Evolutionary conservation across 2,797 vertebrate species (phyloP).

Genomic region (Erethizon dorsatum): DNA sequence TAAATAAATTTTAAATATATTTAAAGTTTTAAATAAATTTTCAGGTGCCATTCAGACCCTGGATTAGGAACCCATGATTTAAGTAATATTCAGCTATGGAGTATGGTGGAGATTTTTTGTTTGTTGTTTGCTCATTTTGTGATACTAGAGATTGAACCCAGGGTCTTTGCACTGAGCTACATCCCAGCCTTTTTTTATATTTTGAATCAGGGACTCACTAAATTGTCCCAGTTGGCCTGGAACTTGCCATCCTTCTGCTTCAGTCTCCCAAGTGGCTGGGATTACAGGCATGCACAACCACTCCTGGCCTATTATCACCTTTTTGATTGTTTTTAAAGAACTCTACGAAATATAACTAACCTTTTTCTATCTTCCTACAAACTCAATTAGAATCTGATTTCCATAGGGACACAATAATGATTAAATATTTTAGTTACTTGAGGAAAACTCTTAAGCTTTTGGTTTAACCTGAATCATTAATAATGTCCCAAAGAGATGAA

Average conservation of each 20-base stretch:
- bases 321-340: conserved; percentile 40
- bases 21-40: conserved; percentile 12
- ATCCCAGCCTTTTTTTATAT: not conserved
- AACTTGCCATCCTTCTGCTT: not conserved
- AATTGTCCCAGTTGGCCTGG: not conserved
- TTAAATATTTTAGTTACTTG: conserved; percentile 58
- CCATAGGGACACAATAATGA: not conserved
- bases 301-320: not conserved
- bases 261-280: not conserved
- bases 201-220: not conserved
- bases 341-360: not conserved
- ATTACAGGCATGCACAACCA: not conserved
- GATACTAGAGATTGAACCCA: not conserved
- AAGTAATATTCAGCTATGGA: not conserved
- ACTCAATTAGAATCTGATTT: conserved; percentile 60
- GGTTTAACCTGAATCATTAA: conserved; percentile 33
- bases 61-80: conserved; percentile 13
- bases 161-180: not conserved
- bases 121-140: not conserved
- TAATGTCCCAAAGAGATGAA: not conserved
- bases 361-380: conserved; percentile 27
- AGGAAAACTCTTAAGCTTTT: not conserved
- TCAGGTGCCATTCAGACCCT: conserved; percentile 22
- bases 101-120: not conserved
- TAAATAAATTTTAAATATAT: no score